phyloP scores from a whole-genome alignment of 2,797 vertebrate genomes.

The Etheostoma nigrum region DNA sequence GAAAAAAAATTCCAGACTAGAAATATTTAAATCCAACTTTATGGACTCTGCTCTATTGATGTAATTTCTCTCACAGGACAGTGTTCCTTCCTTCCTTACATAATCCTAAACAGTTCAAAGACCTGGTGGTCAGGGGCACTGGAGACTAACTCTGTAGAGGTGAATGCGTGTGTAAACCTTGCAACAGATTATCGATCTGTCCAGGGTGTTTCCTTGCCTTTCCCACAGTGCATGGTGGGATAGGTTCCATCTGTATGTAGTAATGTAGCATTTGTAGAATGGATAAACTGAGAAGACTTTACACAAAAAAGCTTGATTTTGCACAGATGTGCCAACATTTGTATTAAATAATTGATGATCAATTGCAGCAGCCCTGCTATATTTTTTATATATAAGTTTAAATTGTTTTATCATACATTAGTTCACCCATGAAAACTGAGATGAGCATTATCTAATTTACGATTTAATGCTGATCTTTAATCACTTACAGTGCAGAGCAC shows the following conservation, averaged over 20 bases:
- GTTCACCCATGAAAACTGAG: neutral
- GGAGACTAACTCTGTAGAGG: conserved; percentile 1
- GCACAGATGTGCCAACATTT: neutral
- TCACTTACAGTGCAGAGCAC: conserved; percentile 36
- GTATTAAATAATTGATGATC: neutral
- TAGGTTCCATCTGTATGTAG: neutral
- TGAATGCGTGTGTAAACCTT: neutral
- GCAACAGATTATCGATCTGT: conserved; percentile 9
- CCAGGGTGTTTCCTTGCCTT: conserved; percentile 1
- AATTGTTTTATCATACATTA: neutral
- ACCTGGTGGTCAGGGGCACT: neutral
- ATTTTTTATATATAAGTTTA: too few species aligned
- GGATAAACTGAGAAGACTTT: neutral
- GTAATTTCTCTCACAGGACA: neutral
- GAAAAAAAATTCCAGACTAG: neutral
- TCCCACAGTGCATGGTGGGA: conserved; percentile 12
- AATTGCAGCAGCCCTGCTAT: neutral
- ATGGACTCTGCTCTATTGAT: conserved; percentile 4
- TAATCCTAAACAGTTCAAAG: conserved; percentile 16
- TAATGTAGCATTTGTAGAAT: neutral
- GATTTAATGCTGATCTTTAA: conserved; percentile 44
- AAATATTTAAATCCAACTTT: conserved; percentile 5
- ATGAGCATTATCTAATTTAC: conserved; percentile 8
- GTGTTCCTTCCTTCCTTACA: conserved; percentile 1
- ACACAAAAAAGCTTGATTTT: neutral